Evolutionary conservation across 2,888 invertebrate genomes (phyloP).

Genomic region (Incurvaria masculella): DNA sequence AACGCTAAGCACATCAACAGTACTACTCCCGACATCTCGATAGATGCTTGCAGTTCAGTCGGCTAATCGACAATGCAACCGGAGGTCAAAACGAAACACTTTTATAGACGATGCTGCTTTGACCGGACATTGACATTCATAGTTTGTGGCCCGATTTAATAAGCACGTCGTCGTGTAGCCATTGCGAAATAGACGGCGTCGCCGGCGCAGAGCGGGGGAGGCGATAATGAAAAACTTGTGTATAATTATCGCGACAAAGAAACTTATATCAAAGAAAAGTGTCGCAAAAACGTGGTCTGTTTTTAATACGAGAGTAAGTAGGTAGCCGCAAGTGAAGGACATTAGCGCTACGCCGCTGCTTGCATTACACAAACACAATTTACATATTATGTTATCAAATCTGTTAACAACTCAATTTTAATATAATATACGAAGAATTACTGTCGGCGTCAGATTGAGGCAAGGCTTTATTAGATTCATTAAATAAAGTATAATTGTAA

Average conservation of each 20-base stretch:
- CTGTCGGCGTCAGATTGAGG: too few species aligned
- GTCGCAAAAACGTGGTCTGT: neutral
- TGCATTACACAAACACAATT: too few species aligned
- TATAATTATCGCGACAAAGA: conserved; percentile 26
- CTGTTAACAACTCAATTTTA: too few species aligned
- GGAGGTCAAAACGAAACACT: conserved; percentile 38
- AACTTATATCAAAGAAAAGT: neutral
- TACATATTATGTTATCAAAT: too few species aligned
- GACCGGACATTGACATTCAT: conserved; percentile 45
- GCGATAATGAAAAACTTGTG: conserved; percentile 50
- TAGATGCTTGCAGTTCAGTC: conserved; percentile 20
- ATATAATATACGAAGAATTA: too few species aligned
- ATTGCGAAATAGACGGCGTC: conserved; percentile 51
- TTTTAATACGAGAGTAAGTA: too few species aligned
- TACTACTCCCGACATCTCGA: conserved; percentile 28
- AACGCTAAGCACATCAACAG: conserved; percentile 25
- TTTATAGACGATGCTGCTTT: conserved; percentile 44
- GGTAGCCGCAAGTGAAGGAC: too few species aligned
- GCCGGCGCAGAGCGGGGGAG: too few species aligned
- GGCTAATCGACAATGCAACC: conserved; percentile 17
- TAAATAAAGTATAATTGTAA: too few species aligned
- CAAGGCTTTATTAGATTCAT: too few species aligned
- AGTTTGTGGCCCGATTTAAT: conserved; percentile 35
- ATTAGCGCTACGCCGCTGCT: too few species aligned
- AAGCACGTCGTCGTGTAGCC: conserved; percentile 42